Evolutionary conservation across 2,888 invertebrate species (phyloP).

Genomic region (Campopleginae sp.): DNA sequence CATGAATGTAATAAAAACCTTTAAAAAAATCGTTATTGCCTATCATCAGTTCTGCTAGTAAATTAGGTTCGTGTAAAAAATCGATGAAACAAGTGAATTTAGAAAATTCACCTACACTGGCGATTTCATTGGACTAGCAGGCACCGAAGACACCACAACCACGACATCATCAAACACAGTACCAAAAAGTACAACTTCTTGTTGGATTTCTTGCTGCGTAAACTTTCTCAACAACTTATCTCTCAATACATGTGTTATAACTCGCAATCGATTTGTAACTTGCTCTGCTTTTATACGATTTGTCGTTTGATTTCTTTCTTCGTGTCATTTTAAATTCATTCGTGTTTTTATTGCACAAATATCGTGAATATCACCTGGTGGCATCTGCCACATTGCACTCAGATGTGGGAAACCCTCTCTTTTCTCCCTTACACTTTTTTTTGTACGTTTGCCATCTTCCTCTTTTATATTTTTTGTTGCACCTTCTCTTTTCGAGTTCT

Average conservation of each 20-base stretch:
- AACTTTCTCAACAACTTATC: neutral
- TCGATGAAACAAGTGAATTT: neutral
- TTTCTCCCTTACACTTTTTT: too few species aligned
- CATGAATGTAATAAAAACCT: too few species aligned
- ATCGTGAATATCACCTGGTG: slow-evolving; percentile 11
- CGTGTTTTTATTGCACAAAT: too few species aligned
- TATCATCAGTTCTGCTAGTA: neutral
- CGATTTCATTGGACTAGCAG: neutral
- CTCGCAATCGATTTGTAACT: neutral
- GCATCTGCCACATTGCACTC: neutral
- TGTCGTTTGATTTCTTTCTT: too few species aligned
- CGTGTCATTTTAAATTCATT: too few species aligned
- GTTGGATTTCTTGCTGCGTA: neutral
- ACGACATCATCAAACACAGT: neutral
- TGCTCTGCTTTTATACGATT: slow-evolving; percentile 46
- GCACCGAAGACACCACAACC: neutral
- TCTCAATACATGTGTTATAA: neutral
- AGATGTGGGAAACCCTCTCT: too few species aligned
- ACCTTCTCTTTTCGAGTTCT: too few species aligned
- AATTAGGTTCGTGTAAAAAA: neutral
- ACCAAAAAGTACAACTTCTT: neutral
- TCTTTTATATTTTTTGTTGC: too few species aligned
- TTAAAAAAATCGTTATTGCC: too few species aligned
- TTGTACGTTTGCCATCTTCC: too few species aligned
- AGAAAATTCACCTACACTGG: neutral